Conservation (phyloP, 2,113 vertebrate species). For the Tupaia chinensis region DNA sequence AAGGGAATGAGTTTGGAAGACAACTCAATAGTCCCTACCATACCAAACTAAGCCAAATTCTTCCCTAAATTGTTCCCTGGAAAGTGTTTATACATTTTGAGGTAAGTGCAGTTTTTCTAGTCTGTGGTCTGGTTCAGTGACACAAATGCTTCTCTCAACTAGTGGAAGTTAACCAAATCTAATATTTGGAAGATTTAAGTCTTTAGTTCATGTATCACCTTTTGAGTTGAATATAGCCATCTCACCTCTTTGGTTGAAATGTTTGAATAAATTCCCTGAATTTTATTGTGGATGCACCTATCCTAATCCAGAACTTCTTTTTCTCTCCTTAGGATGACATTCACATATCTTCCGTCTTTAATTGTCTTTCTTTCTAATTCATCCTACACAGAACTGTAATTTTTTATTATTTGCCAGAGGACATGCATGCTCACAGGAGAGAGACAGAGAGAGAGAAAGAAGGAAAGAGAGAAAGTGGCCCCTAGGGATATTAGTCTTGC, state of each 20-base stretch:
- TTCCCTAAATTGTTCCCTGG: neutral
- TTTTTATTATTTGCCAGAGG: too few species aligned
- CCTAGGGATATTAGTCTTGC: too few species aligned
- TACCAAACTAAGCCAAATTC: neutral
- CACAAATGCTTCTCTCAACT: neutral
- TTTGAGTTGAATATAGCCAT: neutral
- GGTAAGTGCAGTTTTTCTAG: constrained; percentile 30
- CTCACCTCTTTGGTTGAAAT: neutral
- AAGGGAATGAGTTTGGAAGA: neutral
- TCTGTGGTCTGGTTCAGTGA: neutral
- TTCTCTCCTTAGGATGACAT: neutral
- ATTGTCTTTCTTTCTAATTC: neutral
- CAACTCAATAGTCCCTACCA: neutral
- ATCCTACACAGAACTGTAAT: neutral
- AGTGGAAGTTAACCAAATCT: neutral
- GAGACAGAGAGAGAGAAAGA: too few species aligned
- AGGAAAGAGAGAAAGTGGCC: too few species aligned
- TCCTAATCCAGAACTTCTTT: neutral
- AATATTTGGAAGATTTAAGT: neutral
- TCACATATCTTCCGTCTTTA: neutral
- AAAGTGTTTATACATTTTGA: neutral
- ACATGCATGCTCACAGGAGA: too few species aligned
- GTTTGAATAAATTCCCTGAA: neutral
- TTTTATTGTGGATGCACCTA: neutral
- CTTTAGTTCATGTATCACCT: neutral